Evolutionary conservation across 2,797 vertebrate genomes (phyloP), one percentile per base, ranked within the genome.

Genomic region (Tarsius wallacei): DNA sequence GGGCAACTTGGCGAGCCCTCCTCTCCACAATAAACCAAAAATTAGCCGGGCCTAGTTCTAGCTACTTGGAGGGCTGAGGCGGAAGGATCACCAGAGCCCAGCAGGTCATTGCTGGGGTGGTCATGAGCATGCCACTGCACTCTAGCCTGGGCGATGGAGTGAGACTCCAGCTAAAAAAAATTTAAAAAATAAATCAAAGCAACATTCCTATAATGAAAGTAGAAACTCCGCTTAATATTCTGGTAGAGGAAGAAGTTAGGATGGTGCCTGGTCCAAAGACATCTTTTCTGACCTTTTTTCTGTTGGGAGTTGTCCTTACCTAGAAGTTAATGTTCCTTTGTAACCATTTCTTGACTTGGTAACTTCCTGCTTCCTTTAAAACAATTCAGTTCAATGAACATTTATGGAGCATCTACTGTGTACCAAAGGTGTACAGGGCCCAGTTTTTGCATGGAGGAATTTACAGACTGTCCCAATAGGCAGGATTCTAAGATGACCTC

Each of bases 311-410:
- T 61, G 21, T 84, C 81, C 17, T 82, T 82, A 68, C 57, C 51
- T 91, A 63, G 70, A 42, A 42, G 26, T 90, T 77, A 49, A 55
- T 28, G 57, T 5, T 15, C 9, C 47, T 16, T 2, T n/a, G 59
- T 61, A 55, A 82, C 66, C 66, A 53, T 80, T 73, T 93, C 47
- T 64, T 61, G 68, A 82, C 49, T 59, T 76, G 11, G 21, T 42
- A 66, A 89, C 55, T 68, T 93, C 31, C 55, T 31, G n/a, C n/a
- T 59, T 87, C 47, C 51, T 86, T 91, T 53, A 83, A 97, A 68
- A 83, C 36, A 76, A 5, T 55, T 90, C 33, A 63, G 10, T 47
- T 91, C 55, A 85, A 31, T 71, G 64, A 96, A 36, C 4, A 71
- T 68, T 36, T 87, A 47, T 74, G 31, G 33, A 63, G 2, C 12